Percentiles rank a stretch among this genome's conserved stretches.
These are phyloP conservation scores for Balaeniceps rex DNA, from an alignment of 2,113 vertebrate genomes.

Conservation along the genomic window DNA sequence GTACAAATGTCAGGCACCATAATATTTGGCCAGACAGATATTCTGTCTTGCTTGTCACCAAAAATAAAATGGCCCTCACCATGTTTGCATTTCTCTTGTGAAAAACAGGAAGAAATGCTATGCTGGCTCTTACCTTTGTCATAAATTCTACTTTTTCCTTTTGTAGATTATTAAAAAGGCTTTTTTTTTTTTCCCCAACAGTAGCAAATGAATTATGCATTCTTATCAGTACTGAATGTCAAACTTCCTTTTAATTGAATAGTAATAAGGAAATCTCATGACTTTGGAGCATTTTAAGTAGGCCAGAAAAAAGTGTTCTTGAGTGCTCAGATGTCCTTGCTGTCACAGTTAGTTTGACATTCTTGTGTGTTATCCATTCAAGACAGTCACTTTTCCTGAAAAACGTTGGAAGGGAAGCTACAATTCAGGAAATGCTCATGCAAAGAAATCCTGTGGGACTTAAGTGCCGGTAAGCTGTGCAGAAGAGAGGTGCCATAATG, in stretches of 20 bases:
- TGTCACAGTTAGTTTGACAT: neutral
- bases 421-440: conserved; percentile 17
- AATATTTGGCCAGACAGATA: neutral
- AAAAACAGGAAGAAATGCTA: conserved; percentile 17
- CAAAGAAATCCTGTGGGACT: neutral
- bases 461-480: neutral
- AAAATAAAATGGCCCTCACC: neutral
- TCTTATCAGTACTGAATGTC: neutral
- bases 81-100: neutral
- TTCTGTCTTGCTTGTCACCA: neutral
- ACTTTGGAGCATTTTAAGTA: neutral
- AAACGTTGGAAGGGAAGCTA: neutral
- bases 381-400: conserved; percentile 46
- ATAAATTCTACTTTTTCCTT: neutral
- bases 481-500: neutral
- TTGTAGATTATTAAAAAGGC: neutral
- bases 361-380: conserved; percentile 26
- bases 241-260: neutral
- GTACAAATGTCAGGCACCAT: neutral
- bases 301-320: neutral
- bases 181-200: neutral
- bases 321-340: neutral
- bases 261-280: conserved; percentile 1
- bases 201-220: neutral
- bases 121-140: neutral